Base-by-base conservation (phyloP, 2,888 invertebrate genomes). In the Chloroclysta siterata region DNA sequence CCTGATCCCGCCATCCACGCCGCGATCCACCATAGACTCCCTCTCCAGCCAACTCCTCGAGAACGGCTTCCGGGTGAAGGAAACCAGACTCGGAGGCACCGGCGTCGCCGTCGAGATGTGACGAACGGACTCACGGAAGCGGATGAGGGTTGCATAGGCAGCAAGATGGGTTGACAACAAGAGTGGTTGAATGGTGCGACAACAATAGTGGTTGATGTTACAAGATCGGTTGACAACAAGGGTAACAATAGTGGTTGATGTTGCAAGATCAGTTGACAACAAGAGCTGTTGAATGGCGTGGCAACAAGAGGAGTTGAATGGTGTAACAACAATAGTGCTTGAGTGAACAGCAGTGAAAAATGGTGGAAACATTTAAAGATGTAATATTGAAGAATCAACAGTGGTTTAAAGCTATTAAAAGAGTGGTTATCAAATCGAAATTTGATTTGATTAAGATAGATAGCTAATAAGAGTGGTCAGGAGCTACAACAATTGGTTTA, bases 81-180 rank as follows among this genome's bases (percentile, higher is more conserved):
- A 94, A 72, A 94, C 95, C 0, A 82, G 88, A 13, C 84, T 96
- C 28, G 96, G 95, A 0, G 95, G 94, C 0, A 73, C 84, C 0
- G 96, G 96, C 0, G 94, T 95, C 39, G 78, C 85, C 60, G 84
- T 94, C 33, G 88, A 93, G 77, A 85, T 89, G 84, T 87, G 85
- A 88, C 84, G 53, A 61, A 57, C 73, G 72, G 69, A 71, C 67
- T 22, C 0, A 14, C 54, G 55, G 36, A 59, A 64, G 22, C 54
- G 54, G n/a, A 39, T 15, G 28, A 15, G 62, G 41, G 0, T 56
- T 41, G 2, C 39, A 29, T 41, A 53, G 47, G 13, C 13, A n/a
- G 22, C 46, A 54, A 54, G 6, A 46, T 7, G 15, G 17, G 47
- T 55, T 47, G n/a, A 33, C 29, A 46, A 29, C 29, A 46, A 36